phyloP scores from a whole-genome alignment of 2,797 vertebrate species.

The Uromys caudimaculatus region DNA sequence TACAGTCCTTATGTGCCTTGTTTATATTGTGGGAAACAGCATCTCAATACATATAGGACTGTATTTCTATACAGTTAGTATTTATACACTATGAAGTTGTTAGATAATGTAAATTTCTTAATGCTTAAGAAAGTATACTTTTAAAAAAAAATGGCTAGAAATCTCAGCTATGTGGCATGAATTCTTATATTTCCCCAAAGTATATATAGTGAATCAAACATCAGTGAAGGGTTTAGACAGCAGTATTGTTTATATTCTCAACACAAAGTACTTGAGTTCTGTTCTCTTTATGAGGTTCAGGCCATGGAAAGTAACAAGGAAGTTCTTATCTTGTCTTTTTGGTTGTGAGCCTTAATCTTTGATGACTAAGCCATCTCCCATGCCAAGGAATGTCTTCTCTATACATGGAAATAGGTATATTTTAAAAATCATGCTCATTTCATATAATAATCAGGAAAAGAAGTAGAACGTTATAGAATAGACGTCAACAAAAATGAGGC shows the following conservation, averaged over 20 bases:
- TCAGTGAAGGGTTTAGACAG: neutral
- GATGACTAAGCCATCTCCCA: neutral
- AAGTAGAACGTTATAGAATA: neutral
- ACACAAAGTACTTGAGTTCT: neutral
- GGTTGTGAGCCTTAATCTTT: neutral
- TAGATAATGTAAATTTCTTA: constrained; percentile 60
- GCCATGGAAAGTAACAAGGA: constrained; percentile 17
- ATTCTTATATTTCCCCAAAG: constrained; percentile 61
- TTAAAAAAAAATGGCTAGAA: constrained; percentile 36
- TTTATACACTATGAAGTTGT: constrained; percentile 61
- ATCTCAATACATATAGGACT: constrained; percentile 53
- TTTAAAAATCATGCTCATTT: neutral
- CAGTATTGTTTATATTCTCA: constrained; percentile 32
- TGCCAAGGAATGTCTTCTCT: neutral
- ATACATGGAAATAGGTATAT: neutral
- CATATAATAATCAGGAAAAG: neutral
- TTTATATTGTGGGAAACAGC: constrained; percentile 63
- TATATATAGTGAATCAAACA: constrained; percentile 42
- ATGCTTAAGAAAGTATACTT: constrained; percentile 68
- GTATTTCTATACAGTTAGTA: constrained; percentile 43
- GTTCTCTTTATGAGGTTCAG: neutral
- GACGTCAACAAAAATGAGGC: neutral
- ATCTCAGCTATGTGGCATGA: constrained; percentile 42
- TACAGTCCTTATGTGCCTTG: constrained; percentile 53
- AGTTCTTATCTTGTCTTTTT: neutral